Base-by-base conservation (phyloP, 2,888 invertebrate genomes). In the Galeruca laticollis region DNA sequence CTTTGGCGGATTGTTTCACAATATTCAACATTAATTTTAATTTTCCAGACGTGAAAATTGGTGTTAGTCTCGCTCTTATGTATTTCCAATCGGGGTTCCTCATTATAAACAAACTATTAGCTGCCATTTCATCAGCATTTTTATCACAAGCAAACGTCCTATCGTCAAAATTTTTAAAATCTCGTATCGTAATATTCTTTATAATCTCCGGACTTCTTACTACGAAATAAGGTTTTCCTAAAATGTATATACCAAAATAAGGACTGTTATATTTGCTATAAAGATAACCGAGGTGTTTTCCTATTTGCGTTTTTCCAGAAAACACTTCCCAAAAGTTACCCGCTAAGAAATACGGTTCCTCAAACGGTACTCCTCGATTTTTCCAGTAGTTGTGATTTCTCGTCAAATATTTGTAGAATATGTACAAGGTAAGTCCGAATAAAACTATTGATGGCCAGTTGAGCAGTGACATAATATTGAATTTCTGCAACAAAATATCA, bases 21-120 rank as follows among this genome's bases (percentile, higher is more conserved):
- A 88, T 80, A 0, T 84, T 84, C 40, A 87, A 83, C 88, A 89
- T 88, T 52, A 82, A 82, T 77, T 86, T 88, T 71, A 90, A 81
- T 78, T 88, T 89, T 35, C 87, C 88, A 0, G 87, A 85, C 0
- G 88, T 87, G 75, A 89, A 86, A 0, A 88, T 87, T 0, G 89
- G 88, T 0, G 87, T 87, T 31, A 89, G 81, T 73, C 88, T 88
- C 1, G 85, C 80, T 37, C 89, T 83, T 13, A 89, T 80, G 49
- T 83, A 84, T 74, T 86, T 87, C 90, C 89, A 90, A 2, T 86
- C 85, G 0, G 87, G 86, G 68, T 87, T 88, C 60, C 84, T 84
- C 67, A 88, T 73, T 2, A 86, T 85, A 63, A 88, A 82, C 21
- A 87, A 75, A 78, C 86, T 86, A 60, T 84, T 85, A 74, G 85